These are phyloP conservation scores for Platalea minor DNA, from an alignment of 2,797 vertebrate species.

Conservation along the genomic window DNA sequence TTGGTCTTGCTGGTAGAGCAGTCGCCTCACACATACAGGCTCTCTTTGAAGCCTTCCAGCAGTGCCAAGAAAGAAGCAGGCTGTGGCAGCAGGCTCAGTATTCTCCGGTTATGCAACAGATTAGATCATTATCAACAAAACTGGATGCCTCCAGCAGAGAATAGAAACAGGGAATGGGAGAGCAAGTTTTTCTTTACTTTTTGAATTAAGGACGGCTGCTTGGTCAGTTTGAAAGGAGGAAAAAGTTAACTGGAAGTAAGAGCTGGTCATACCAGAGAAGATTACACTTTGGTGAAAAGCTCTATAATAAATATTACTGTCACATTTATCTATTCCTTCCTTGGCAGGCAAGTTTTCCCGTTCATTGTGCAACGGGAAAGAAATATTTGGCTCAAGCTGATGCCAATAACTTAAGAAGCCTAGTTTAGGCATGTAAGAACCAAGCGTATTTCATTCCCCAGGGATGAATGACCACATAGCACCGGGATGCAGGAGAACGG, in stretches of 20 bases:
- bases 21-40: conserved; percentile 20
- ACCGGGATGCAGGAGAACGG: neutral
- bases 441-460: neutral
- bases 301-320: neutral
- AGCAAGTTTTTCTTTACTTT: neutral
- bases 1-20: conserved; percentile 40
- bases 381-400: neutral
- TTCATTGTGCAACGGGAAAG: neutral
- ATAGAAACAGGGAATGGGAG: neutral
- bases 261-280: neutral
- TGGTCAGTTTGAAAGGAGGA: neutral
- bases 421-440: neutral
- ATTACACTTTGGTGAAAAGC: neutral
- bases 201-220: neutral
- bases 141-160: conserved; percentile 50
- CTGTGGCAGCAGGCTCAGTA: conserved; percentile 41
- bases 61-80: conserved; percentile 54
- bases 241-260: neutral
- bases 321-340: neutral
- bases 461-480: neutral
- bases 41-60: conserved; percentile 53
- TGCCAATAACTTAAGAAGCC: neutral
- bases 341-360: neutral
- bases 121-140: conserved; percentile 64
- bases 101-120: conserved; percentile 58